Conservation (phyloP, 2,797 vertebrate species). For the Emydoidea blandingii region DNA sequence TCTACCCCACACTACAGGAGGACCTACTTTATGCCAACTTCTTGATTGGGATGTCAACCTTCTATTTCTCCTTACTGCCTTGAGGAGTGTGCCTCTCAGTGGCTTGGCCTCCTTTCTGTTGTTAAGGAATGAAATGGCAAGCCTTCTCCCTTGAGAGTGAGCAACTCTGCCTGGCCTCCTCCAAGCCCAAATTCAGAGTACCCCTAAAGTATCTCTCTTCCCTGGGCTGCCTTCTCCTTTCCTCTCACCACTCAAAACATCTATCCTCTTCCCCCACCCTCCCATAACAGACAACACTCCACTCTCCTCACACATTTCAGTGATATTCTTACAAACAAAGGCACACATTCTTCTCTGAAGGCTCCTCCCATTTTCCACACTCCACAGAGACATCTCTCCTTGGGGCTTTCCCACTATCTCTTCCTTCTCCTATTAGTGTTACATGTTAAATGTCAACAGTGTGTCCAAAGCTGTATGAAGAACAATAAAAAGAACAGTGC, state of each 20-base stretch:
- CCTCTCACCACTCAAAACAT: background rate
- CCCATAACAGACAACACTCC: background rate
- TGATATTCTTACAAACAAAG: background rate
- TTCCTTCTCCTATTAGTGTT: background rate
- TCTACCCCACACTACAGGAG: fast-evolving
- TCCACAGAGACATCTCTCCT: background rate
- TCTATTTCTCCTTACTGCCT: background rate
- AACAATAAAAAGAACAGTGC: background rate
- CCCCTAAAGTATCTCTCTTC: background rate
- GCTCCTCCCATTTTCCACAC: background rate
- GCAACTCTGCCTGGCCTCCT: background rate
- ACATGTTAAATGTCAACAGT: background rate
- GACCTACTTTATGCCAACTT: background rate
- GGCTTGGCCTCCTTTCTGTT: background rate
- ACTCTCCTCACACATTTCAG: background rate
- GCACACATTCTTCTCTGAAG: background rate
- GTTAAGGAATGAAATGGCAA: background rate
- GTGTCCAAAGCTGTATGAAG: background rate
- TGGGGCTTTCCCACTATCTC: background rate
- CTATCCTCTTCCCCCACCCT: background rate
- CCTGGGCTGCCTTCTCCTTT: background rate
- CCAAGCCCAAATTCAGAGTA: background rate
- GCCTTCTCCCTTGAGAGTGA: background rate
- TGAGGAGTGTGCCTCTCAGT: background rate
- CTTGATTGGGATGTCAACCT: background rate